Base-by-base conservation (phyloP, 2,797 vertebrate species). In the Eleutherodactylus coqui region DNA sequence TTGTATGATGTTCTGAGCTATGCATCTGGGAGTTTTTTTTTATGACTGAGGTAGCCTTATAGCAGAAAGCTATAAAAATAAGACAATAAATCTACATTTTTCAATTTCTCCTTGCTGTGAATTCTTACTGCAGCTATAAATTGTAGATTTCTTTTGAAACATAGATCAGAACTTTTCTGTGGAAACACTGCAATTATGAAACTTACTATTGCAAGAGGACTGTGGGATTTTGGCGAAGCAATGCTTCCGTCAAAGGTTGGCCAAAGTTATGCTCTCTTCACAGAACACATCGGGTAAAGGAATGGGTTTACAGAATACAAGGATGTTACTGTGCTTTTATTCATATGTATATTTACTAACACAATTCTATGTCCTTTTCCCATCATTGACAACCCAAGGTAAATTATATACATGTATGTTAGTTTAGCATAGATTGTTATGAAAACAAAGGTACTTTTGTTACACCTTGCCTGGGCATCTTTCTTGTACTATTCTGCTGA, bases 1-100 rank as follows among this genome's bases (percentile, higher is more conserved):
- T 88, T 90, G 88, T 43, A 75, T 89, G 88, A 87, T 55, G 79
- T 88, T 89, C 85, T 53, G 62, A 89, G 70, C 82, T 88, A 88
- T 88, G 43, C 55, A 75, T 78, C 78, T 85, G 83, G 87, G 85
- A 90, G 60, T 75, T 79, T 89, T 85, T n/a, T 49, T 89, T 89
- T 88, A 85, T 85, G 85, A 77, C 10, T 62, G 78, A 89, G 90
- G 89, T 85, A 83, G 51, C 0, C 5, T 1, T 75, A 60, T 88
- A 89, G 17, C 72, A 60, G 10, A 81, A 89, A 91, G 79, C 77
- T 49, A 77, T 86, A 82, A 89, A 89, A 90, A 85, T 3, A 88
- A 79, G 69, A 0, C 89, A 88, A 75, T 77, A 89, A 88, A 76
- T 29, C 60, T 72, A 51, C 21, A 90, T 41, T 83, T 87, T 91